Evolutionary conservation across 2,113 vertebrate genomes (phyloP).

Genomic region (Malurus cyaneus): DNA sequence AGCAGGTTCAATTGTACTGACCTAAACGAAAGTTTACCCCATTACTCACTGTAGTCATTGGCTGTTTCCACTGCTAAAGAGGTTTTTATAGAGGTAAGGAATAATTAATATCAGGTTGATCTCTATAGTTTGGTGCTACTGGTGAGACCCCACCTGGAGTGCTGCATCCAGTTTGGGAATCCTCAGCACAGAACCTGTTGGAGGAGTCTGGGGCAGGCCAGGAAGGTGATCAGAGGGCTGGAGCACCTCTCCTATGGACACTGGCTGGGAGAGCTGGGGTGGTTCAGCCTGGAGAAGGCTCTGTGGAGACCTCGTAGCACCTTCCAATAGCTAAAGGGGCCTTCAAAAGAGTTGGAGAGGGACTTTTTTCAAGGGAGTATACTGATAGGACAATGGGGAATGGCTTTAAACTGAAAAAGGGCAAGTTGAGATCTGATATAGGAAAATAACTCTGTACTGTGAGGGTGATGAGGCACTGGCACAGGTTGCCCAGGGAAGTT

Average conservation of each 20-base stretch:
- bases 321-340: not conserved
- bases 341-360: not conserved
- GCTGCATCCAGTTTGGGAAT: not conserved
- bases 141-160: not conserved
- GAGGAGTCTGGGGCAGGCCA: not conserved
- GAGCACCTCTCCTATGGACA: not conserved
- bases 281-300: not conserved
- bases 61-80: not conserved
- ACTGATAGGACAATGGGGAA: accelerated
- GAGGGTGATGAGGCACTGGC: not conserved
- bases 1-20: not conserved
- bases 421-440: not conserved
- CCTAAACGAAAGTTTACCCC: not conserved
- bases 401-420: not conserved
- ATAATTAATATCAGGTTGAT: not conserved
- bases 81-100: not conserved
- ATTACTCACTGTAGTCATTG: not conserved
- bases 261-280: not conserved
- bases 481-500: not conserved
- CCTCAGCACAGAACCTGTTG: not conserved
- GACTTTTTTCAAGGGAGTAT: not conserved
- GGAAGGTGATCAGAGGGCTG: not conserved
- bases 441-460: not conserved
- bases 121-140: not conserved
- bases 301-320: not conserved